A percentile compares a stretch with the other conserved stretches of the same genome.
phyloP scores from a whole-genome alignment of 1,140 invertebrate species.

The Samia ricini region DNA sequence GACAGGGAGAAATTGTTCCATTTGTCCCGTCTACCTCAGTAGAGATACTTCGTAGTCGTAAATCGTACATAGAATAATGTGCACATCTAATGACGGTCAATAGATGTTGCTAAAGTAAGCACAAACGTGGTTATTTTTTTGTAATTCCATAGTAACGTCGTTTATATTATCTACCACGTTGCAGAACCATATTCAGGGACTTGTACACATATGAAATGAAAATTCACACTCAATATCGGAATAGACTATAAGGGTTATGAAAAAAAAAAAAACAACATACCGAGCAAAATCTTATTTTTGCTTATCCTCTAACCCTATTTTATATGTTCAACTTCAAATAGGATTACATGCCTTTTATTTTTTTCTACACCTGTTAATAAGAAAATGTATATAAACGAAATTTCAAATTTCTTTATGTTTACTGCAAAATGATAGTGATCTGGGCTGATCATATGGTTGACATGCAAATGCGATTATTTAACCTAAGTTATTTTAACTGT shows the following conservation, averaged over 20 bases:
- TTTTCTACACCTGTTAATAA: background rate
- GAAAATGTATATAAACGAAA: background rate
- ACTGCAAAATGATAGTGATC: no score
- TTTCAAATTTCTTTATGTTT: no score
- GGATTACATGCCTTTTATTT: background rate
- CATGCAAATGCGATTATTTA: no score
- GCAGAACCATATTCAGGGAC: background rate
- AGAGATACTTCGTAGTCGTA: background rate
- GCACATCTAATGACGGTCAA: background rate
- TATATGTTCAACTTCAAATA: background rate
- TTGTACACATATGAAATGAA: background rate
- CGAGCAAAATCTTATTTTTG: background rate
- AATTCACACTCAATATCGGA: background rate
- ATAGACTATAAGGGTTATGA: background rate
- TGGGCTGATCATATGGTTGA: no score
- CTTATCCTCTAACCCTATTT: background rate
- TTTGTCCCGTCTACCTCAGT: background rate
- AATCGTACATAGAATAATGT: background rate
- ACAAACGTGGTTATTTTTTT: background rate
- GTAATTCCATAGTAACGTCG: background rate
- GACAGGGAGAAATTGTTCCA: background rate
- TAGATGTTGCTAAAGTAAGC: background rate
- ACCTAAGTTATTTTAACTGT: no score
- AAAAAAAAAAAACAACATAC: background rate
- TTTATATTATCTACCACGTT: background rate